Base-by-base conservation (phyloP, 1,140 invertebrate species). In the Prorops nasuta region DNA sequence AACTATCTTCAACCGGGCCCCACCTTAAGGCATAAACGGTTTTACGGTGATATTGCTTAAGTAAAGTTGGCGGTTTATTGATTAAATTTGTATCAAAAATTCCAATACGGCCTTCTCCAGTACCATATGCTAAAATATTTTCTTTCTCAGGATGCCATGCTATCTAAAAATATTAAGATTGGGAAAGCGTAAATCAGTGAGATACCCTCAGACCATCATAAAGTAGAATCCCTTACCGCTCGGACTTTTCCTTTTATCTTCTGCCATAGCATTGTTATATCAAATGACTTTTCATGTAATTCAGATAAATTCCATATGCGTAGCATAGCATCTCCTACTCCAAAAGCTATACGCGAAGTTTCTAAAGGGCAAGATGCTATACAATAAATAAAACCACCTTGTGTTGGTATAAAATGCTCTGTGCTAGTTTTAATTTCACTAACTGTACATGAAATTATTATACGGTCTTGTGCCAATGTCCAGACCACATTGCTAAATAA, bases 111-210 rank as follows among this genome's bases (percentile, higher is more conserved):
- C 90, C 88, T 71, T 92, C 89, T 15, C 80, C 82, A 37, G 89
- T 92, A 12, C 83, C 86, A 74, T 84, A 92, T 2, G 88, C 90
- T 15, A 92, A 63, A 6, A 83, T 47, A 54, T 83, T 83, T 74
- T 94, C 91, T 55, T 81, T 82, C 8, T 74, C 78, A 3, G 90
- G 90, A 79, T 92, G 89, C 89, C 90, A 94, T 8, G 82, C 79
- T 16, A 87, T 52, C 83, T 83, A 40, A 37, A 62, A 53, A 7
- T 44, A 55, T 42, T 49, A 36, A 48, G 44, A 58, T 51, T 22
- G 10, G 44, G 38, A 17, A 18, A 18, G 52, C 19, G 15, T 40
- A 3, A 34, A 20, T 12, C 10, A 24, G 3, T 37, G 4, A 28
- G 1, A 47, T 8, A 42, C 17, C 2, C 3, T 2, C 21, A 3